These are phyloP conservation scores for Mionectes macconnelli DNA, from an alignment of 2,113 vertebrate species.

Conservation along the genomic window DNA sequence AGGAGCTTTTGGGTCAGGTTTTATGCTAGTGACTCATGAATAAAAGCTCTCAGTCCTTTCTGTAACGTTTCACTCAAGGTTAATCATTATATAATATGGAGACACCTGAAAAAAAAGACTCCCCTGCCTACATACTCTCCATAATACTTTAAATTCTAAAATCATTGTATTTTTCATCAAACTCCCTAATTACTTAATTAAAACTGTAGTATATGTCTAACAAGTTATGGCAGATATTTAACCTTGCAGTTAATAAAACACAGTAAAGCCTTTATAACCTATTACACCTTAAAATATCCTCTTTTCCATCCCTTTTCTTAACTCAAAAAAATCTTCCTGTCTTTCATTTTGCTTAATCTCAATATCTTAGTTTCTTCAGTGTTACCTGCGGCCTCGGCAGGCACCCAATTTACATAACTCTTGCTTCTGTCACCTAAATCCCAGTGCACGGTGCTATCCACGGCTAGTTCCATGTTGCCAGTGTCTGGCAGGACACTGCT, in stretches of 20 bases:
- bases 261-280: not conserved
- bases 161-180: slow-evolving; percentile 12
- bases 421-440: not conserved
- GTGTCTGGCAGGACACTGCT: not conserved
- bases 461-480: not conserved
- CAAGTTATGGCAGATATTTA: not conserved
- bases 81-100: not conserved
- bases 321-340: not conserved
- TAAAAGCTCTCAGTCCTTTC: not conserved
- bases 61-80: not conserved
- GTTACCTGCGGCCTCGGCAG: not conserved
- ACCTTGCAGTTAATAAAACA: slow-evolving; percentile 20
- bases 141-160: slow-evolving; percentile 25
- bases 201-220: not conserved
- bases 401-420: not conserved
- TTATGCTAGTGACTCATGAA: not conserved
- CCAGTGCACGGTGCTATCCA: not conserved
- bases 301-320: not conserved
- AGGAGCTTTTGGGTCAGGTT: not conserved
- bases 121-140: not conserved
- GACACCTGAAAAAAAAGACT: not conserved
- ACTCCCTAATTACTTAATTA: slow-evolving; percentile 28
- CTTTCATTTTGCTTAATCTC: not conserved
- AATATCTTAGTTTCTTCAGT: not conserved
- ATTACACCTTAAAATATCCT: not conserved